These are phyloP conservation scores for Campoletis sonorensis DNA, from an alignment of 1,140 invertebrate genomes.

Conservation along the genomic window DNA sequence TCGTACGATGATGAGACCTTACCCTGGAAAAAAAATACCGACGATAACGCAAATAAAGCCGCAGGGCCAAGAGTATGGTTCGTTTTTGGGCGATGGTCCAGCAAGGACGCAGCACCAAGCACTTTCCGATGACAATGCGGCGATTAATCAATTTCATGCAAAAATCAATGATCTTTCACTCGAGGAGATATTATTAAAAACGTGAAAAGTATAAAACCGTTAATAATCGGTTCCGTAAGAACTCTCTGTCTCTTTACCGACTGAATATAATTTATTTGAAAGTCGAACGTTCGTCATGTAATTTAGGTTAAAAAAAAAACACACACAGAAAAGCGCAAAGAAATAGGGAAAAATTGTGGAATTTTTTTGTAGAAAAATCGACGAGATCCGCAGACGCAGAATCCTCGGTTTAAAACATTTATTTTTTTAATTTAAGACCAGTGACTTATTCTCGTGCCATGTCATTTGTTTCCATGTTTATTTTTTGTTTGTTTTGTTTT, in stretches of 20 bases:
- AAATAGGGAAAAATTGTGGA: neutral
- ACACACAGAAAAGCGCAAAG: neutral
- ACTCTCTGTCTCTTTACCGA: conserved; percentile 17
- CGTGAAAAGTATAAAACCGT: conserved; percentile 53
- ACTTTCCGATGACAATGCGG: conserved; percentile 56
- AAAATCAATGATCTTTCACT: conserved; percentile 65
- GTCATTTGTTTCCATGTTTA: neutral
- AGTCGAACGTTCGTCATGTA: conserved; percentile 6
- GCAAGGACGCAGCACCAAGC: conserved; percentile 48
- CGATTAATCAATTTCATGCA: conserved; percentile 57
- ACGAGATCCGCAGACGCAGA: neutral
- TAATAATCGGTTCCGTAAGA: conserved; percentile 33
- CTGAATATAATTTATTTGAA: conserved; percentile 36
- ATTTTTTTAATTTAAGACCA: neutral
- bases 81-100: conserved; percentile 56
- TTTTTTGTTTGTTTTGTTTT: too few relatives aligned
- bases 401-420: neutral
- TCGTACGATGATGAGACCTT: conserved; percentile 53
- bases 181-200: conserved; percentile 68
- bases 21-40: conserved; percentile 27
- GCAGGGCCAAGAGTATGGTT: conserved; percentile 54
- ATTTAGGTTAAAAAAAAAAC: neutral
- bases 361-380: too few relatives aligned
- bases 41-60: conserved; percentile 55
- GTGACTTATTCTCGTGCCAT: conserved; percentile 7